Base-by-base conservation (phyloP, 2,113 vertebrate species). In the Monarcha castaneiventris region DNA sequence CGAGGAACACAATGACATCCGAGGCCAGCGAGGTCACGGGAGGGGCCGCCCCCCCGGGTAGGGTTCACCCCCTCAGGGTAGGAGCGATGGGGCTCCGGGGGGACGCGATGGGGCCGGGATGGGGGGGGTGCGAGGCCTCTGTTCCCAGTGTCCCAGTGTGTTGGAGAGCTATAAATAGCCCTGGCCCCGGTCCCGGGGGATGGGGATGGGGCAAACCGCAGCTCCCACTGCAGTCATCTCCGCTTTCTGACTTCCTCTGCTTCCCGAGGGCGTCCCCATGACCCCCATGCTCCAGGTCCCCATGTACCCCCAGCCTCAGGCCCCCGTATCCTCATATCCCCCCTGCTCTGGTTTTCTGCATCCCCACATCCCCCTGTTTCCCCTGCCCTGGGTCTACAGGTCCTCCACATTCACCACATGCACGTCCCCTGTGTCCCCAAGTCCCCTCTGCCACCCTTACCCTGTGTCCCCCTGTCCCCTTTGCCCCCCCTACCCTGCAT, bases 111-210 rank as follows among this genome's bases (percentile, higher is more conserved):
- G 87, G 93, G 84, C 32, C 13, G 54, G 4, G 29, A 5, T 3
- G n/a, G 56, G 54, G 44, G 87, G 84, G 35, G 23, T 21, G 41
- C 0, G 18, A 32, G 67, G 58, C 32, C 68, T 48, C 82, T 10
- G 27, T 39, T 76, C 68, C 58, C 76, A 11, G 43, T 75, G 82
- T 71, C 71, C 67, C 71, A 68, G 43, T 35, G 54, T 13, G 48
- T 12, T 4, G 22, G 46, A 29, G 66, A 0, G 1, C 91, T 96
- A 96, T 84, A 95, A 96, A 96, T 95, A 96, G 59, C 59, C 39
- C 59, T 94, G 91, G 91, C 91, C 73, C 48, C 3, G 3, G 18
- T 89, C 91, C 93, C 81, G 2, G 59, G 93, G 76, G 91, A 79
- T 23, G 23, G 76, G 63, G 56, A 71, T 6, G 75, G 83, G 79